Conservation (phyloP, 2,888 invertebrate genomes). For the Cartodere bifasciata region DNA sequence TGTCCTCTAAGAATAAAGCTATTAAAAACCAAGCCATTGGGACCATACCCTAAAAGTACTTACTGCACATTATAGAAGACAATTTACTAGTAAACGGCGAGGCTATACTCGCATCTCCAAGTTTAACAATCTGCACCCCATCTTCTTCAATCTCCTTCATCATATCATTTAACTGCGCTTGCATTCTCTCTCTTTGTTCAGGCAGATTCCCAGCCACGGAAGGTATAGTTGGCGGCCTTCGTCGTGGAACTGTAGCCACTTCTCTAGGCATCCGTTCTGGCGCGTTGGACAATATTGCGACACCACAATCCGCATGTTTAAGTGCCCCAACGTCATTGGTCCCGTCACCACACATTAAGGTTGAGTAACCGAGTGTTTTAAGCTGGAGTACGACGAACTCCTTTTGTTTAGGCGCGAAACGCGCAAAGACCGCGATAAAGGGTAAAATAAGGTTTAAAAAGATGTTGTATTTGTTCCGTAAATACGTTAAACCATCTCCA, state of each 20-base stretch:
- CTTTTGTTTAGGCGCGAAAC: constrained; percentile 98
- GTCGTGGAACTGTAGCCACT: too few relatives aligned
- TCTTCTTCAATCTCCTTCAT: constrained; percentile 84
- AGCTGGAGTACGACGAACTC: constrained; percentile 86
- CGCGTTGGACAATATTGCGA: constrained; percentile 77
- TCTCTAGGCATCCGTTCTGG: constrained; percentile 42
- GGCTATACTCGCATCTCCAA: constrained; percentile 98
- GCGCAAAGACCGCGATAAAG: constrained; percentile 82
- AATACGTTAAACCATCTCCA: constrained; percentile 72
- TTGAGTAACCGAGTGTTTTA: constrained; percentile 75
- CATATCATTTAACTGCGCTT: constrained; percentile 44
- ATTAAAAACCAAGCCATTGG: too few relatives aligned
- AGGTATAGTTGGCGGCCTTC: too few relatives aligned
- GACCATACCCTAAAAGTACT: too few relatives aligned
- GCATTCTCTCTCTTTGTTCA: constrained; percentile 25
- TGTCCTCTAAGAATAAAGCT: too few relatives aligned
- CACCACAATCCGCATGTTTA: constrained; percentile 96
- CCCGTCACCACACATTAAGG: constrained; percentile 99
- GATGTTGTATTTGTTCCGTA: constrained; percentile 47
- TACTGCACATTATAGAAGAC: constrained; percentile 90
- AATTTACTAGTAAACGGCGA: constrained; percentile 97
- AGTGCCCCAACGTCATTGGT: constrained; percentile 99
- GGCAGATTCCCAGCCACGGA: constrained; percentile 18
- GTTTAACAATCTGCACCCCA: constrained; percentile 75
- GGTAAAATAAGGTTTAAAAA: constrained; percentile 67